These are phyloP conservation scores for Phycodurus eques DNA, from an alignment of 2,113 vertebrate species.

Conservation along the genomic window DNA sequence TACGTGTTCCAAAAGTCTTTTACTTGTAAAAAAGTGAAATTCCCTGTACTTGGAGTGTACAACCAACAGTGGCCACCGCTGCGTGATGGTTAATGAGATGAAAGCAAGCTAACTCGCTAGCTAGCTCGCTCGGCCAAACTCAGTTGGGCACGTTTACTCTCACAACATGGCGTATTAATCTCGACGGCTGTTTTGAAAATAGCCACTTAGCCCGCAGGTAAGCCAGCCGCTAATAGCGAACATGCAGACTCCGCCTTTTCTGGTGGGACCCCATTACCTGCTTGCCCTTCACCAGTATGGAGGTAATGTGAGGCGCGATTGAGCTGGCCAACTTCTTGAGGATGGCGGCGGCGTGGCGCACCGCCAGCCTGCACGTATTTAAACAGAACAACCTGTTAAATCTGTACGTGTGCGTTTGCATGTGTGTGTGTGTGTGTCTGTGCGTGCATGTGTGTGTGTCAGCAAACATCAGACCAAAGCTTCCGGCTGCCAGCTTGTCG, in stretches of 20 bases:
- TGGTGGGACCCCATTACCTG: conserved; percentile 81
- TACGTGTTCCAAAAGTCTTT: neutral
- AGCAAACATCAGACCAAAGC: conserved; percentile 86
- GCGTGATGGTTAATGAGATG: conserved; percentile 37
- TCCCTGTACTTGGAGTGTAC: conserved; percentile 3
- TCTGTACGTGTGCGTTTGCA: neutral
- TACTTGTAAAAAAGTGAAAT: neutral
- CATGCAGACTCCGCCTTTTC: conserved; percentile 58
- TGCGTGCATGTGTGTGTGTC: neutral
- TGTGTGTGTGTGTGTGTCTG: neutral
- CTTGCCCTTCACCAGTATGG: conserved; percentile 94
- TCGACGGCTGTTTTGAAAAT: neutral
- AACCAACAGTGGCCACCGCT: conserved; percentile 4
- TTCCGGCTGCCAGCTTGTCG: conserved; percentile 92
- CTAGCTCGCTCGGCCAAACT: conserved; percentile 9
- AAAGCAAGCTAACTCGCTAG: conserved; percentile 22
- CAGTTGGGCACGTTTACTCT: conserved; percentile 19
- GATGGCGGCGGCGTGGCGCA: conserved; percentile 86
- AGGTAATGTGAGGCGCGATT: conserved; percentile 95
- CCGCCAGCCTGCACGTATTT: conserved; percentile 77
- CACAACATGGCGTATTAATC: neutral
- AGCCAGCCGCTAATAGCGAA: neutral
- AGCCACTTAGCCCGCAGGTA: neutral
- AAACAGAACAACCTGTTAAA: neutral
- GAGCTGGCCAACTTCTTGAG: conserved; percentile 90